These are phyloP conservation scores for Misgurnus anguillicaudatus DNA, from an alignment of 2,113 vertebrate species.

Conservation along the genomic window DNA sequence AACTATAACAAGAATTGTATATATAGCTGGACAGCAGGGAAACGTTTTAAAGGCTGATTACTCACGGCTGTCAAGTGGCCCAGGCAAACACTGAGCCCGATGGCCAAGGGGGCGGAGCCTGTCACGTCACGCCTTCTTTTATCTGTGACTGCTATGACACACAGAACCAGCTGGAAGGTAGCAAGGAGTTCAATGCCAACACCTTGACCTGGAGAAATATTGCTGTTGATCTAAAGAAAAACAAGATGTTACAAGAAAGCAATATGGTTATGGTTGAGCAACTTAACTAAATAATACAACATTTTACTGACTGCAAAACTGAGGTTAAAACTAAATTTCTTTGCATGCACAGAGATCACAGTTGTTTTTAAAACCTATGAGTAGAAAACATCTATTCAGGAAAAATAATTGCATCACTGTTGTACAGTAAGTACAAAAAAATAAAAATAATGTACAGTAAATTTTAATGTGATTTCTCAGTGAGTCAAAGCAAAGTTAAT, in stretches of 20 bases:
- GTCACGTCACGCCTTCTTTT: constrained; percentile 86
- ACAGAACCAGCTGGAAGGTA: constrained; percentile 95
- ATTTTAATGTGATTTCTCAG: too few species aligned
- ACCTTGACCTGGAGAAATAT: constrained; percentile 83
- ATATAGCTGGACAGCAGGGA: neutral
- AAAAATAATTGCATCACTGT: too few species aligned
- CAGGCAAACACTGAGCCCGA: constrained; percentile 90
- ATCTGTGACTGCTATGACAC: constrained; percentile 93
- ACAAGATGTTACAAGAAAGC: neutral
- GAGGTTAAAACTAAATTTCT: too few species aligned
- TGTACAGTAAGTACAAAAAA: too few species aligned
- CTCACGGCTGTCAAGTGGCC: constrained; percentile 94
- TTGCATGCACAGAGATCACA: neutral
- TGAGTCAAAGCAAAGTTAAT: too few species aligned
- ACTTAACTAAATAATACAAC: neutral
- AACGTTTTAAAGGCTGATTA: constrained; percentile 41
- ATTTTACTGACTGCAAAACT: too few species aligned
- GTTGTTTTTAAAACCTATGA: too few species aligned
- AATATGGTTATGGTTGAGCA: constrained; percentile 14
- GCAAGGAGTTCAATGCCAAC: constrained; percentile 91
- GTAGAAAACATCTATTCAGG: too few species aligned
- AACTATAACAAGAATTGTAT: neutral
- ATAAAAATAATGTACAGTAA: too few species aligned
- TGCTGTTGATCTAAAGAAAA: constrained; percentile 59
- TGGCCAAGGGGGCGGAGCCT: constrained; percentile 89